Evolutionary conservation across 2,797 vertebrate species (phyloP).

Genomic region (Dermochelys coriacea): DNA sequence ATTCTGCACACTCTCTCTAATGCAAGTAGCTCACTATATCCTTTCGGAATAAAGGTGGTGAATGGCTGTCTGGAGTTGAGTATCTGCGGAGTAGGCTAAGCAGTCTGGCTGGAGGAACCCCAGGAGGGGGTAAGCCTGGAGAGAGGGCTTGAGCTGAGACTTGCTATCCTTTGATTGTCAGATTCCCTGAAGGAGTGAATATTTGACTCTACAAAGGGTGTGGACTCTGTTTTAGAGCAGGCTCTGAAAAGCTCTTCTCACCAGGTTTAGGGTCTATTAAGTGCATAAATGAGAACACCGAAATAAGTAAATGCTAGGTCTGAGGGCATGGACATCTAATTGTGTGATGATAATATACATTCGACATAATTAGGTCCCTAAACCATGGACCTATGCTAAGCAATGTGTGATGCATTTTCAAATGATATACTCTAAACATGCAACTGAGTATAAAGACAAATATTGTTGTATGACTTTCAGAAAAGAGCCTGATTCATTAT

Average conservation of each 20-base stretch:
- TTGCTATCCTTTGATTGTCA: not conserved
- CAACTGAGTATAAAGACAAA: not conserved
- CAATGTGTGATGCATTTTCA: not conserved
- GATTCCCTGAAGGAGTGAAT: not conserved
- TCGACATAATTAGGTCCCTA: not conserved
- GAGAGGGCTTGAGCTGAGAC: not conserved
- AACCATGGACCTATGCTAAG: not conserved
- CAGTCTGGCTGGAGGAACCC: not conserved
- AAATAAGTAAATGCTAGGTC: not conserved
- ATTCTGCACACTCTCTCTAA: not conserved
- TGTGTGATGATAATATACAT: not conserved
- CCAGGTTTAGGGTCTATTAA: not conserved
- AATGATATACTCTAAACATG: not conserved
- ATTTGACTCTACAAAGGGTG: not conserved
- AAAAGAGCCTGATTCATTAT: not conserved
- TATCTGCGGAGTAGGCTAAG: not conserved
- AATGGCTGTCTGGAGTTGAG: not conserved
- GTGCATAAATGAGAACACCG: not conserved
- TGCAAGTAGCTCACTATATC: not conserved
- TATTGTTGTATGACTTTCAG: rapidly evolving
- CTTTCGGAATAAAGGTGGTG: not conserved
- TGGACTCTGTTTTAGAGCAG: not conserved
- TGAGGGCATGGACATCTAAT: not conserved
- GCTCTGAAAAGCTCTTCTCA: not conserved
- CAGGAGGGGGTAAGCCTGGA: not conserved